phyloP scores from a whole-genome alignment of 1,140 invertebrate species.

The Tetramorium alpestre region DNA sequence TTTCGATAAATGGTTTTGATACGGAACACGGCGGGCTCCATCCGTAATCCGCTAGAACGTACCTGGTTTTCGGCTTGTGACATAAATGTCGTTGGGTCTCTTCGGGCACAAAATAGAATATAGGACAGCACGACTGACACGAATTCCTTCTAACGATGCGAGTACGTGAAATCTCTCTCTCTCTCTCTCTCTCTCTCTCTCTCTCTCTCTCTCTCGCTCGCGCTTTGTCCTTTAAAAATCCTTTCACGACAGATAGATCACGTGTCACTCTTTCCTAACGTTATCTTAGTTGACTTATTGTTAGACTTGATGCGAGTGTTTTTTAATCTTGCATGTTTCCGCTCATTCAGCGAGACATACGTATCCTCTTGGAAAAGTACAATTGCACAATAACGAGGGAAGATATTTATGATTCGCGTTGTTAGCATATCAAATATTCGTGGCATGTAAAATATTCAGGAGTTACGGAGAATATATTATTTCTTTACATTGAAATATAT shows the following conservation, averaged over 20 bases:
- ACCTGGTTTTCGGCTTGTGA: constrained; percentile 45
- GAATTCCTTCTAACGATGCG: constrained; percentile 26
- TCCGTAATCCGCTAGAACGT: constrained; percentile 26
- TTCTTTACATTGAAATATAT: background rate
- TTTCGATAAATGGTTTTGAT: constrained; percentile 69
- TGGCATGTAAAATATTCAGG: background rate
- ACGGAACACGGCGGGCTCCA: constrained; percentile 43
- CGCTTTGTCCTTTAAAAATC: background rate
- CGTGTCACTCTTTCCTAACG: background rate
- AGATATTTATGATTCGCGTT: too few species aligned
- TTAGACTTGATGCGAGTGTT: background rate
- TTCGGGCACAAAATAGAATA: constrained; percentile 37
- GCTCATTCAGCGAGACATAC: too few species aligned
- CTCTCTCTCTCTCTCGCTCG: background rate
- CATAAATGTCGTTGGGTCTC: constrained; percentile 35
- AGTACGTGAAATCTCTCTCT: background rate
- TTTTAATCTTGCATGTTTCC: background rate
- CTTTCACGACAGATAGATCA: background rate
- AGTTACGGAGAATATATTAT: background rate
- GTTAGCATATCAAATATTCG: background rate
- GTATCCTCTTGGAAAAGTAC: background rate
- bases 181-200: background rate
- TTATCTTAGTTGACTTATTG: background rate
- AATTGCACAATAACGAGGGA: background rate
- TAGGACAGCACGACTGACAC: constrained; percentile 1